These are phyloP conservation scores for Astyanax mexicanus DNA, from an alignment of 2,797 vertebrate genomes.

Conservation along the genomic window DNA sequence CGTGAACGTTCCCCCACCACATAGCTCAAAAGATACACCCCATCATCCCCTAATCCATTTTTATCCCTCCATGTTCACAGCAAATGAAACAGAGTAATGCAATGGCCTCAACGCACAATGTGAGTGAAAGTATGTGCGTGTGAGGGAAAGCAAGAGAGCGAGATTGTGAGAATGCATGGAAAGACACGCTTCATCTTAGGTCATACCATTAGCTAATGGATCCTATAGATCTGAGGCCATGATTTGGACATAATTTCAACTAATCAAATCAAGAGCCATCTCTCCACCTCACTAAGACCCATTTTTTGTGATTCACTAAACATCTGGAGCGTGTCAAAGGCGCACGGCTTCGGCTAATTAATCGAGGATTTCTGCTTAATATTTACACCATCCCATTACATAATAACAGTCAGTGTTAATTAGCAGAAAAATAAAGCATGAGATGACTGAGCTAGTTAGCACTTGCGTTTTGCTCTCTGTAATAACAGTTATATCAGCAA, in stretches of 20 bases:
- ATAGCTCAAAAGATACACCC: conserved; percentile 8
- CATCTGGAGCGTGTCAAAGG: conserved; percentile 65
- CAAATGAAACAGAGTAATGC: neutral
- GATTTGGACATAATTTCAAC: conserved; percentile 63
- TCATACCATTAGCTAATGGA: conserved; percentile 66
- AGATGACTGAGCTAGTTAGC: conserved; percentile 44
- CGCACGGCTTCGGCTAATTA: conserved; percentile 57
- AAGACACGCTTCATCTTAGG: conserved; percentile 56
- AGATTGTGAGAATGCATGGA: conserved; percentile 24
- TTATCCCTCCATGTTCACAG: neutral
- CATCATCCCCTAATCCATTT: neutral
- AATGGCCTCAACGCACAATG: neutral
- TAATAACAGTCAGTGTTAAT: conserved; percentile 58
- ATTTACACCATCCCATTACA: conserved; percentile 59
- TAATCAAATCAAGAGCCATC: conserved; percentile 64
- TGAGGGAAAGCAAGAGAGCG: neutral
- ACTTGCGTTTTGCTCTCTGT: conserved; percentile 12
- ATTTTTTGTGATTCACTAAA: conserved; percentile 53
- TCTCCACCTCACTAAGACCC: conserved; percentile 28
- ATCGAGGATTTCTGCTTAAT: conserved; percentile 59
- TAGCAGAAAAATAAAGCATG: conserved; percentile 56
- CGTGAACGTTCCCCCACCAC: conserved; percentile 5
- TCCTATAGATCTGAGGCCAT: conserved; percentile 66
- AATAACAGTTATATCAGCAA: neutral
- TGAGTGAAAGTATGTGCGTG: neutral